Percentiles rank a stretch among this genome's conserved stretches.
Evolutionary conservation across 2,113 vertebrate species (phyloP).

Genomic region (Trichomycterus rosablanca): DNA sequence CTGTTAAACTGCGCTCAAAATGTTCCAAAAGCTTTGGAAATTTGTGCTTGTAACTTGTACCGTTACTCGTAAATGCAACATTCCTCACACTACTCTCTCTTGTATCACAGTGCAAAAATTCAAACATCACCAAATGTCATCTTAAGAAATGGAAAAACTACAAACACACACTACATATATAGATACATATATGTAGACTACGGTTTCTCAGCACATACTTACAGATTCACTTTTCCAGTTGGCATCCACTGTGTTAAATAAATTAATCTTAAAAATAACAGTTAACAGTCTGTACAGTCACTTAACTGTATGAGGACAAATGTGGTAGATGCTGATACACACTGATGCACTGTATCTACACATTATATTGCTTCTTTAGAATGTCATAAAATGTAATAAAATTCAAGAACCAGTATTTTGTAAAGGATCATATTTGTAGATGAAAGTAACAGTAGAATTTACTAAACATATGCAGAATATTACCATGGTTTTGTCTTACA

Average conservation of each 20-base stretch:
- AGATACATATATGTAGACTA: neutral
- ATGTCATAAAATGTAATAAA: conserved; percentile 4
- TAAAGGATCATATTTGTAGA: conserved; percentile 5
- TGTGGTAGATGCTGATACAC: conserved; percentile 3
- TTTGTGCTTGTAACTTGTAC: neutral
- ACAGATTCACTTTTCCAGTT: neutral
- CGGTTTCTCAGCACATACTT: no score
- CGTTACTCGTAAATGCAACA: neutral
- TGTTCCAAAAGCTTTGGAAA: neutral
- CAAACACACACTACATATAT: conserved; percentile 1
- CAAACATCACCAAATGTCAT: neutral
- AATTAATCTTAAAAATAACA: conserved; percentile 6
- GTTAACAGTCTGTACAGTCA: conserved; percentile 2
- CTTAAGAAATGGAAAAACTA: neutral
- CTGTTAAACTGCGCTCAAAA: neutral
- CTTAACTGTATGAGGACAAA: conserved; percentile 2
- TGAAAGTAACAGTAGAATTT: no score
- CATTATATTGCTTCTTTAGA: conserved; percentile 37
- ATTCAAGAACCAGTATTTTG: neutral
- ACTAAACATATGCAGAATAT: no score
- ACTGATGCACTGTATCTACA: conserved; percentile 23
- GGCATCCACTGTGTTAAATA: conserved; percentile 11
- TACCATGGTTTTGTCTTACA: no score
- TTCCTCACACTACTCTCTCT: neutral
- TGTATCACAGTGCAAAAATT: conserved; percentile 29